Evolutionary conservation across 2,113 vertebrate species (phyloP).

Genomic region (Nipponia nippon): DNA sequence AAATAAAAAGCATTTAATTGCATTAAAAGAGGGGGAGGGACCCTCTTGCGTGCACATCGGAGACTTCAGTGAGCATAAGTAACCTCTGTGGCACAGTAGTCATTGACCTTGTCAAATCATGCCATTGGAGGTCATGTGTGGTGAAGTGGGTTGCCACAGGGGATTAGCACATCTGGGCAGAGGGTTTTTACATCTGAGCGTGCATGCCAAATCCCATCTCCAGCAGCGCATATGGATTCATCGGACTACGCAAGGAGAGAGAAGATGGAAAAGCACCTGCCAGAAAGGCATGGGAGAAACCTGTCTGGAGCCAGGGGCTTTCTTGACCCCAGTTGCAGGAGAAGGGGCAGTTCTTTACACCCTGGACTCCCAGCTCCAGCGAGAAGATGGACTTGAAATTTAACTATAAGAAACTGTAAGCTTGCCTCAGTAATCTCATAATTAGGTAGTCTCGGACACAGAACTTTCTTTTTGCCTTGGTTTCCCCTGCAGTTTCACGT

Average conservation of each 20-base stretch:
- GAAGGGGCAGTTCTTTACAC: background rate
- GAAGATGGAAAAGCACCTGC: background rate
- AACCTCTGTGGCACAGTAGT: constrained; percentile 29
- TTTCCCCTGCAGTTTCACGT: background rate
- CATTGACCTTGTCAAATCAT: constrained; percentile 48
- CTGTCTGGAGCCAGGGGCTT: background rate
- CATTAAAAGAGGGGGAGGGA: background rate
- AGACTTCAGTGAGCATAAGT: constrained; percentile 7
- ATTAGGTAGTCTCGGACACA: background rate
- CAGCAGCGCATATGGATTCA: background rate
- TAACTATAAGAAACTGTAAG: background rate
- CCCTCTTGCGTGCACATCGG: background rate
- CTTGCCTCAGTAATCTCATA: background rate
- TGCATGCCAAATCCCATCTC: background rate
- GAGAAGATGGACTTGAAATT: background rate
- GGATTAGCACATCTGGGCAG: constrained; percentile 60
- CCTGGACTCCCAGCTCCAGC: background rate
- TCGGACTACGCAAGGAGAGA: background rate
- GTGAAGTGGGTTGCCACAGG: constrained; percentile 40
- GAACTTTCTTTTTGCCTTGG: background rate
- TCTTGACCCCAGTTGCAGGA: too few relatives aligned
- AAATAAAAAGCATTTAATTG: constrained; percentile 48
- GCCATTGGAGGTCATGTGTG: constrained; percentile 32
- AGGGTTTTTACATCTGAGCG: background rate
- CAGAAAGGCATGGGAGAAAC: background rate